These are phyloP conservation scores for Sula dactylatra DNA, from an alignment of 2,113 vertebrate species.

Conservation along the genomic window DNA sequence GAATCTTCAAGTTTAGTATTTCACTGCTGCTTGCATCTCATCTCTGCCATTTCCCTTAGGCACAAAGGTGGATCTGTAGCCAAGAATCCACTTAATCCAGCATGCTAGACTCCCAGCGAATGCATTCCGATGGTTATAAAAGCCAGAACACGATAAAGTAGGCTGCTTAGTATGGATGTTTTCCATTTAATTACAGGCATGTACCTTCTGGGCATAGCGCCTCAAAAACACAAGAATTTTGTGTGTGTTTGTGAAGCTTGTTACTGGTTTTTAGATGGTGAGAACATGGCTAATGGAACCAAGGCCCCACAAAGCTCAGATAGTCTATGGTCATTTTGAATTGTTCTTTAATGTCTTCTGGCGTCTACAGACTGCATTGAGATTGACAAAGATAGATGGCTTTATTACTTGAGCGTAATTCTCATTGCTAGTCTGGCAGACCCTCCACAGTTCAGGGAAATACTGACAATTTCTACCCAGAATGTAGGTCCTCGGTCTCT, in stretches of 20 bases:
- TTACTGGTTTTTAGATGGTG: background rate
- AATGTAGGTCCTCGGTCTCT: background rate
- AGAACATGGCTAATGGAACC: background rate
- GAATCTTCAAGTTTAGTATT: constrained; percentile 55
- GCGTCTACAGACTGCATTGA: background rate
- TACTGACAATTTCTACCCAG: background rate
- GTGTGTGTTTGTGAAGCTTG: background rate
- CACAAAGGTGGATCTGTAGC: constrained; percentile 39
- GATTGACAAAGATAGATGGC: background rate
- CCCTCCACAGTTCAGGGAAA: background rate
- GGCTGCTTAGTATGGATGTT: background rate
- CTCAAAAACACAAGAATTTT: background rate
- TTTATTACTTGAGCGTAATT: background rate
- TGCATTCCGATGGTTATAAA: constrained; percentile 31
- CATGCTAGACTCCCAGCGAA: constrained; percentile 12
- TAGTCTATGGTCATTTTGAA: background rate
- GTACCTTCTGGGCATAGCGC: background rate
- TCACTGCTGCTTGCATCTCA: constrained; percentile 31
- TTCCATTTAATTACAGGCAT: background rate
- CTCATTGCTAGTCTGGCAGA: background rate
- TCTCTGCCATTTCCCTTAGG: constrained; percentile 45
- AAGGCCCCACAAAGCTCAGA: background rate
- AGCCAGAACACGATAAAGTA: background rate
- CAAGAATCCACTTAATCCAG: constrained; percentile 58
- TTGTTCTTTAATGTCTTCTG: background rate